Percentiles rank a stretch among this genome's conserved stretches.
Evolutionary conservation across 2,888 invertebrate species (phyloP).

Genomic region (Eubasilissa splendida): DNA sequence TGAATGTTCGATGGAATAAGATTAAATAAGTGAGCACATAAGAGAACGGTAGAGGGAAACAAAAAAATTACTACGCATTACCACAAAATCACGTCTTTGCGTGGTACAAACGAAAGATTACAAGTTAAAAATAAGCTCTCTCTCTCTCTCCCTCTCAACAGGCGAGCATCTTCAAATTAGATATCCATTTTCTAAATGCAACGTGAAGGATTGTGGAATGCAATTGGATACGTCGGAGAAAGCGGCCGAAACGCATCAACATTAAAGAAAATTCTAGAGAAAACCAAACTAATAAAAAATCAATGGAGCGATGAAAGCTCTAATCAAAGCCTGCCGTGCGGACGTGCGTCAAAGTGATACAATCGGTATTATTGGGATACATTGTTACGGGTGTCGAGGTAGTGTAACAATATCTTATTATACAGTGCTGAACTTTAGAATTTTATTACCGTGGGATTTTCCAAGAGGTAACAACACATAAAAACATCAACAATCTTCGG

Average conservation of each 20-base stretch:
- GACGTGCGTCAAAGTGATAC: conserved; percentile 33
- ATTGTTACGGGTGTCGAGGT: too few species aligned
- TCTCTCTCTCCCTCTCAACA: background rate
- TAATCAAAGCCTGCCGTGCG: conserved; percentile 37
- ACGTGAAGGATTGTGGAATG: conserved; percentile 44
- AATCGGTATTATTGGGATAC: conserved; percentile 28
- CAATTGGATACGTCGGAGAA: conserved; percentile 35
- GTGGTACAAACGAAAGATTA: conserved; percentile 16
- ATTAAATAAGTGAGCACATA: too few species aligned
- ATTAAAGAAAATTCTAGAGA: conserved; percentile 35
- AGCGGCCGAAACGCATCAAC: conserved; percentile 35
- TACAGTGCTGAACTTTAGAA: too few species aligned
- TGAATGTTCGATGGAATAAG: too few species aligned
- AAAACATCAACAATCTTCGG: too few species aligned
- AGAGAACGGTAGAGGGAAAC: too few species aligned
- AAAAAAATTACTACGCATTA: conserved; percentile 23
- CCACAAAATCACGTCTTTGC: conserved; percentile 18
- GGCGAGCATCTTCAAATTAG: conserved; percentile 32
- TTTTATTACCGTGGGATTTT: too few species aligned
- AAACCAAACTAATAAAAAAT: conserved; percentile 34
- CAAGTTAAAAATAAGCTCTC: background rate
- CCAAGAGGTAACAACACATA: too few species aligned
- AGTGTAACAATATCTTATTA: too few species aligned
- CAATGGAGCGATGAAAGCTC: conserved; percentile 31
- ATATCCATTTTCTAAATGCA: conserved; percentile 7